Percentiles rank a stretch among this genome's conserved stretches.
These are phyloP conservation scores for Tetragonula clypearis DNA, from an alignment of 1,140 invertebrate species.

Conservation along the genomic window DNA sequence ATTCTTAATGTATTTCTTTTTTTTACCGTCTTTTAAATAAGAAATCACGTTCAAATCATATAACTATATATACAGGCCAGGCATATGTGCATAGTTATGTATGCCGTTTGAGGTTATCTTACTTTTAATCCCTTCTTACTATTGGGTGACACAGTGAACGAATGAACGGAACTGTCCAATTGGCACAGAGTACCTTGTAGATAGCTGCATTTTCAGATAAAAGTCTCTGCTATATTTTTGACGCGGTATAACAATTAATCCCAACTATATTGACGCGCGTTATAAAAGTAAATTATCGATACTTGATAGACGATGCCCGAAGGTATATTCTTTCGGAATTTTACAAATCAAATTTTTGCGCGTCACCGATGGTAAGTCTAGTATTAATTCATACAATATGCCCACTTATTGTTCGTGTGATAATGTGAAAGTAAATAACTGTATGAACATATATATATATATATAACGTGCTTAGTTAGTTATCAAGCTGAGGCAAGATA, in stretches of 20 bases:
- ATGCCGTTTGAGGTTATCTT: not conserved
- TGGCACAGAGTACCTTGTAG: not conserved
- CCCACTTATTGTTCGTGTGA: conserved; percentile 22
- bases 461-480: conserved; percentile 2
- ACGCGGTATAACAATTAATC: conserved; percentile 8
- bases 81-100: not conserved
- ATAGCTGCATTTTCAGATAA: conserved; percentile 17
- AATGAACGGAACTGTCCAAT: conserved; percentile 28
- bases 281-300: not conserved
- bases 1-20: not conserved
- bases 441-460: conserved; percentile 12
- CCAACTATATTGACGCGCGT: not conserved
- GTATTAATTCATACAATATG: conserved; percentile 19
- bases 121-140: not conserved
- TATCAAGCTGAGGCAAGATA: not conserved
- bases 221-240: not conserved
- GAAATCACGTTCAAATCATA: not conserved
- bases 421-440: conserved; percentile 46
- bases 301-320: not conserved
- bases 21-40: not conserved
- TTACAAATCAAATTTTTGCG: not conserved
- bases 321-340: not conserved
- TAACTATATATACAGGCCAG: no score
- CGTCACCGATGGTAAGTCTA: conserved; percentile 35
- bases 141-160: conserved; percentile 12